These are phyloP conservation scores for Neomonachus schauinslandi DNA, from an alignment of 2,113 vertebrate genomes.

Conservation along the genomic window DNA sequence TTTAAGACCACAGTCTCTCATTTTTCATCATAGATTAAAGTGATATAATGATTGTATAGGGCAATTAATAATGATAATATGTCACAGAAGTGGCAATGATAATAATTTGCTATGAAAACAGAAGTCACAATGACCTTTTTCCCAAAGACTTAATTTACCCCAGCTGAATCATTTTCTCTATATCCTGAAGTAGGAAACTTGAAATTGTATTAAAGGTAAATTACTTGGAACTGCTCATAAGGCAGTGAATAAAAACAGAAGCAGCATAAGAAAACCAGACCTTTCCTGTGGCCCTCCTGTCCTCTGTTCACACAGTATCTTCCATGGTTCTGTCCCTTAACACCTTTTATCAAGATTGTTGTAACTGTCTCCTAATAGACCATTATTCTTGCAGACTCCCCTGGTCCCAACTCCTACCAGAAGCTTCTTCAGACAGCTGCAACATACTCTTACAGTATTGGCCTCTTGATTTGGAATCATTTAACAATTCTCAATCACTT, in stretches of 20 bases:
- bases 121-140: conserved; percentile 17
- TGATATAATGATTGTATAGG: not conserved
- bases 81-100: not conserved
- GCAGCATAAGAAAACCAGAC: not conserved
- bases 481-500: not conserved
- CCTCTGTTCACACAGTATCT: not conserved
- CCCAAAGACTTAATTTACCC: not conserved
- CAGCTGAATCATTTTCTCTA: not conserved
- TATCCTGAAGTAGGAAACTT: not conserved
- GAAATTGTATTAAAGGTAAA: not conserved
- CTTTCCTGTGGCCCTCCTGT: not conserved
- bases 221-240: not conserved
- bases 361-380: not conserved
- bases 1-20: not conserved
- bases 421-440: not conserved
- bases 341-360: not conserved
- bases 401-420: not conserved
- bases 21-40: not conserved
- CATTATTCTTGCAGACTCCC: not conserved
- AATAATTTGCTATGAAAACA: not conserved
- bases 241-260: not conserved
- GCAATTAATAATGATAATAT: not conserved
- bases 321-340: not conserved
- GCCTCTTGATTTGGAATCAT: not conserved
- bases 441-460: not conserved